Evolutionary conservation across 2,113 vertebrate genomes (phyloP).

Genomic region (Caranx melampygus): DNA sequence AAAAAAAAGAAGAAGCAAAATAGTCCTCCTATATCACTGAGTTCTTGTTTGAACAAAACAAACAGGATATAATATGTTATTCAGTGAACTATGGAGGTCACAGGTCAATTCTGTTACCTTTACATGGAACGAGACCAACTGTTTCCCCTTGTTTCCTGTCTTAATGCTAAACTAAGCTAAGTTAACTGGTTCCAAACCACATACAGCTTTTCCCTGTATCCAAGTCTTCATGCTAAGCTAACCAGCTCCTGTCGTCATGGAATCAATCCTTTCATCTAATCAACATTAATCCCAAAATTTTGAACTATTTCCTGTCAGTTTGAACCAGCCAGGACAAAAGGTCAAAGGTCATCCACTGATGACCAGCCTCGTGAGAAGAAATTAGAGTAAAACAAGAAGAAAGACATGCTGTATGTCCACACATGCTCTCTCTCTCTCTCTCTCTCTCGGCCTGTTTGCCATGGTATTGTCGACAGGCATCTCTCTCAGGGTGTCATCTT

Average conservation of each 20-base stretch:
- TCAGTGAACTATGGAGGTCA: too few species aligned
- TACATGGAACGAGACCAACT: too few species aligned
- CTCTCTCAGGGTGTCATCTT: conserved; percentile 77
- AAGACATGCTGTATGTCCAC: not conserved
- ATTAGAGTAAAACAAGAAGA: not conserved
- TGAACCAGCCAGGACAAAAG: conserved; percentile 5
- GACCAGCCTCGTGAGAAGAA: conserved; percentile 3
- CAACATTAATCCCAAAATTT: not conserved
- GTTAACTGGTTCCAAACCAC: too few species aligned
- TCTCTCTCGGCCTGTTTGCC: conserved; percentile 4
- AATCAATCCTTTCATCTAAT: too few species aligned
- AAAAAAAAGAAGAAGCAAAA: not conserved
- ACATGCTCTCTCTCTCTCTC: not conserved
- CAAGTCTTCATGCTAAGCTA: too few species aligned
- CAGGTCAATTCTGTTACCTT: too few species aligned
- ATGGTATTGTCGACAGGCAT: conserved; percentile 35
- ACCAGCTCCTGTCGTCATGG: too few species aligned
- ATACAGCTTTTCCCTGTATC: too few species aligned
- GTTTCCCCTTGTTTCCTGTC: too few species aligned
- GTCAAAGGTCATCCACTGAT: conserved; percentile 23
- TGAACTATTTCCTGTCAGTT: not conserved
- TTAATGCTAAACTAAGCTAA: too few species aligned
- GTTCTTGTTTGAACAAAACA: not conserved
- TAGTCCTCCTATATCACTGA: too few species aligned
- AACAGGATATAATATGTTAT: not conserved